Conservation (phyloP, 1,140 invertebrate species). For the Drosophila malerkotliana region DNA sequence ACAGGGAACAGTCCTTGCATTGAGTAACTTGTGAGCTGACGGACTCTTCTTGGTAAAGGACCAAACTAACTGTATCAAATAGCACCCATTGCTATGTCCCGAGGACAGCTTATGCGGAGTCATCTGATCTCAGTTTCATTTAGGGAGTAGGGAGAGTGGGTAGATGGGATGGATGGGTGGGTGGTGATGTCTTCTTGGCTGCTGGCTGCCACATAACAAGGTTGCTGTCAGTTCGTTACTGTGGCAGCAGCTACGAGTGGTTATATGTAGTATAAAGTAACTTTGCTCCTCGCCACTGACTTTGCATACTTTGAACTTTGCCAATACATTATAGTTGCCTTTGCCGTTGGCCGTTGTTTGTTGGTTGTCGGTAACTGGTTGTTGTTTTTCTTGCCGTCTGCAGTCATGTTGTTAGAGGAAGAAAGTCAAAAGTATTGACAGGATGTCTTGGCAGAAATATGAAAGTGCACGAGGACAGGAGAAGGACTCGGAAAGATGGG, state of each 20-base stretch:
- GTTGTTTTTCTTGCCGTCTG: conserved; percentile 32
- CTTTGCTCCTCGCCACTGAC: conserved; percentile 40
- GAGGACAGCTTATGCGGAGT: conserved; percentile 24
- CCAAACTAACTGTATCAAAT: conserved; percentile 58
- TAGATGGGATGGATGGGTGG: not conserved
- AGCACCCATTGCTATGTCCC: conserved; percentile 29
- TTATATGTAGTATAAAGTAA: not conserved
- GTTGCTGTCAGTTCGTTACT: conserved; percentile 44
- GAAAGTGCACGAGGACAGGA: conserved; percentile 18
- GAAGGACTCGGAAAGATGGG: not conserved
- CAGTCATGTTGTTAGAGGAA: conserved; percentile 17
- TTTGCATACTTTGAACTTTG: conserved; percentile 78
- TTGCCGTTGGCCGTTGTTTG: conserved; percentile 14
- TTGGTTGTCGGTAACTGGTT: conserved; percentile 23
- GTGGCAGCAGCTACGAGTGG: conserved; percentile 29
- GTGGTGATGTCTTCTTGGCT: conserved; percentile 17
- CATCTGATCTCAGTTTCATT: conserved; percentile 26
- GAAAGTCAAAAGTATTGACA: conserved; percentile 51
- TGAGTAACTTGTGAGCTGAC: conserved; percentile 22
- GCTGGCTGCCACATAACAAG: conserved; percentile 42
- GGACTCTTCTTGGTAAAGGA: conserved; percentile 17
- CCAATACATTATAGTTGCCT: conserved; percentile 47
- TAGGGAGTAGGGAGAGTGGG: not conserved
- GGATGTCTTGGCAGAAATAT: conserved; percentile 34
- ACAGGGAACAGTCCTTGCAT: conserved; percentile 17